phyloP scores from a whole-genome alignment of 2,888 invertebrate genomes.

The Eucera pruinosa region DNA sequence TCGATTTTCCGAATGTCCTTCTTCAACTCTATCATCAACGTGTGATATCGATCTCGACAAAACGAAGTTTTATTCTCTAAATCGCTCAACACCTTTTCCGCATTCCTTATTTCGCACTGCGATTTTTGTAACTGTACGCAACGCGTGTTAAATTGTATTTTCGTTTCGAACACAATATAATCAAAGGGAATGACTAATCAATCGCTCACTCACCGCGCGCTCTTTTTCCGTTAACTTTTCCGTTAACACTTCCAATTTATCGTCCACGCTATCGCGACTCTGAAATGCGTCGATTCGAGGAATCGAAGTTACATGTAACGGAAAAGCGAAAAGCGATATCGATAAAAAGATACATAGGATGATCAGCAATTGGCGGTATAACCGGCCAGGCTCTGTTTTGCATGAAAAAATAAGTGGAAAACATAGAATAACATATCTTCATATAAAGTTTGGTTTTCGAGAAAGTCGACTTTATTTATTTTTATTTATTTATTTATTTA shows the following conservation, averaged over 20 bases:
- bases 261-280: conserved; percentile 55
- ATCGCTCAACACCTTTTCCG: conserved; percentile 65
- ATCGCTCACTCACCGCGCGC: conserved; percentile 45
- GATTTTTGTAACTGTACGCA: conserved; percentile 58
- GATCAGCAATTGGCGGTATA: too few relatives aligned
- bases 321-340: background rate
- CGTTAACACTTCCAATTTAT: conserved; percentile 55
- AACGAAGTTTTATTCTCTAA: conserved; percentile 64
- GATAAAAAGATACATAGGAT: too few relatives aligned
- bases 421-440: too few relatives aligned
- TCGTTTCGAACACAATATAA: background rate
- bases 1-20: conserved; percentile 73
- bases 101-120: conserved; percentile 60
- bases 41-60: conserved; percentile 65
- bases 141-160: background rate
- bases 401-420: too few relatives aligned
- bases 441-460: too few relatives aligned
- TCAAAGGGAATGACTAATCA: background rate
- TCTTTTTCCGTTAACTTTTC: conserved; percentile 62
- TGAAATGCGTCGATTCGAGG: conserved; percentile 35
- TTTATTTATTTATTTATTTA: too few relatives aligned
- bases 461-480: too few relatives aligned
- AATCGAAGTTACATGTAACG: background rate
- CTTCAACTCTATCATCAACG: conserved; percentile 71
- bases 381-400: too few relatives aligned